Evolutionary conservation across 2,797 vertebrate species (phyloP).

Genomic region (Parotocinclus haroldoi): DNA sequence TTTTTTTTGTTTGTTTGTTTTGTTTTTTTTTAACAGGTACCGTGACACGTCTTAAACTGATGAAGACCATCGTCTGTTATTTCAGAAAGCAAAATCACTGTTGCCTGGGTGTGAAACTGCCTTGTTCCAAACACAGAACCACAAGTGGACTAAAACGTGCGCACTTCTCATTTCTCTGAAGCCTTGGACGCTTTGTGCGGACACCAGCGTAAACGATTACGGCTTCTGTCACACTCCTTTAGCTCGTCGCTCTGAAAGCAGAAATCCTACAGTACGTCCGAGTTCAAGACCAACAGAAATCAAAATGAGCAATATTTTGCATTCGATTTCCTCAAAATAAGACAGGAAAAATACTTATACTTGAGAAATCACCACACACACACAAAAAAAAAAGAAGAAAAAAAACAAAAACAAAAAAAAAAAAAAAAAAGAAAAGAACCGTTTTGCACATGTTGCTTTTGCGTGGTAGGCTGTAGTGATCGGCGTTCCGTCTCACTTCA

Average conservation of each 20-base stretch:
- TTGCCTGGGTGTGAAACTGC: conserved; percentile 79
- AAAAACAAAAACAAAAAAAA: too few species aligned
- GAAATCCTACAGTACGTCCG: conserved; percentile 56
- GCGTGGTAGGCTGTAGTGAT: conserved; percentile 39
- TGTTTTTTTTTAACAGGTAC: conserved; percentile 66
- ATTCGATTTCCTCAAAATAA: conserved; percentile 59
- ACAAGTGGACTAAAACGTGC: conserved; percentile 63
- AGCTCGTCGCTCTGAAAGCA: conserved; percentile 3
- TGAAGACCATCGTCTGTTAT: background rate
- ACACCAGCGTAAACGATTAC: conserved; percentile 74
- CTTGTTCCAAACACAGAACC: conserved; percentile 74
- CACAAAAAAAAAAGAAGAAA: too few species aligned
- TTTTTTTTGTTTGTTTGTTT: too few species aligned
- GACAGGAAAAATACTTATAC: conserved; percentile 64
- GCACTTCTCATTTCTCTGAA: conserved; percentile 61
- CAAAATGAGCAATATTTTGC: conserved; percentile 73
- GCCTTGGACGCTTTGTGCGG: conserved; percentile 57
- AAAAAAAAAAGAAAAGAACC: too few species aligned
- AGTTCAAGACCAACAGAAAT: conserved; percentile 56
- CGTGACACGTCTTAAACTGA: conserved; percentile 60
- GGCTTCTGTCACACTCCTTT: conserved; percentile 57
- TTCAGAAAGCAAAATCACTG: conserved; percentile 62
- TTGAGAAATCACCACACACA: conserved; percentile 56
- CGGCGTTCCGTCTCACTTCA: conserved; percentile 9
- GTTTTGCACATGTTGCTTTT: conserved; percentile 81